These are phyloP conservation scores for Rhadina sibilatrix DNA, from an alignment of 2,113 vertebrate species.

Conservation along the genomic window DNA sequence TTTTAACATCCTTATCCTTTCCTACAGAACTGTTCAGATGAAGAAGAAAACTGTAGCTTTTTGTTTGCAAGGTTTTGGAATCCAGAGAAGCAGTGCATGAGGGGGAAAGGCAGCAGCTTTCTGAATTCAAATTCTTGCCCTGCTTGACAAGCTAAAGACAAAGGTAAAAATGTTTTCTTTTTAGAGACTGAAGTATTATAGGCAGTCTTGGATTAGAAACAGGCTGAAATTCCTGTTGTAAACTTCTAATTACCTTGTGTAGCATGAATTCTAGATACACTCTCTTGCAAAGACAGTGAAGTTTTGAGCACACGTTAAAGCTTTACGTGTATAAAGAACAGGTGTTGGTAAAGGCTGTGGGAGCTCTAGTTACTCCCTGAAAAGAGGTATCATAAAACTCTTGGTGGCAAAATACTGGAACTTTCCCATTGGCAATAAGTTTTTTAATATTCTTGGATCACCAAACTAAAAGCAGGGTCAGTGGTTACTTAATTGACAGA, in stretches of 20 bases:
- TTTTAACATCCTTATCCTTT: slow-evolving; percentile 1
- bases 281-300: background rate
- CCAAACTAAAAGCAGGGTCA: background rate
- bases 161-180: background rate
- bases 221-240: background rate
- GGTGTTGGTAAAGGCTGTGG: background rate
- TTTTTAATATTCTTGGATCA: background rate
- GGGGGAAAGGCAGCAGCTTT: background rate
- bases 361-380: background rate
- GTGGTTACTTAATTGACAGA: background rate
- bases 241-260: background rate
- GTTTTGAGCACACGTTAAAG: background rate
- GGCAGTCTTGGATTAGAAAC: background rate
- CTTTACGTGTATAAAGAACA: background rate
- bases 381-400: background rate
- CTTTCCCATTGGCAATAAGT: background rate
- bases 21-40: background rate
- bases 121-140: background rate
- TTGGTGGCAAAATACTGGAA: background rate
- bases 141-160: background rate
- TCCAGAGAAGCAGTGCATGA: background rate
- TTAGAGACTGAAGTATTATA: background rate
- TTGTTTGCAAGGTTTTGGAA: slow-evolving; percentile 1
- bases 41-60: background rate
- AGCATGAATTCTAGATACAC: background rate